Conservation (phyloP, 2,113 vertebrate species). For the Mungos mungo region DNA sequence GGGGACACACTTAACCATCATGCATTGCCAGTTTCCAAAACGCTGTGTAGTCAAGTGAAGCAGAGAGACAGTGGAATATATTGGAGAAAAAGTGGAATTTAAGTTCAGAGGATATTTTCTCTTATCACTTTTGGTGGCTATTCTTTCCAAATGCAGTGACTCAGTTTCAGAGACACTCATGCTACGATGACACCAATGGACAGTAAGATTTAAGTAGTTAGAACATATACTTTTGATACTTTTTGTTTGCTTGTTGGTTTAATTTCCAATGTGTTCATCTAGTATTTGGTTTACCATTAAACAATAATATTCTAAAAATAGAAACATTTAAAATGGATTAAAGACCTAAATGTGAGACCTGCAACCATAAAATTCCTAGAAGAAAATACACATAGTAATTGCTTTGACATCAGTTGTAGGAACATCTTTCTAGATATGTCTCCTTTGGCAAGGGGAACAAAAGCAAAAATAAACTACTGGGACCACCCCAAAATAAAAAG, state of each 20-base stretch:
- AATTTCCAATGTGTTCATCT: neutral
- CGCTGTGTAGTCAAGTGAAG: neutral
- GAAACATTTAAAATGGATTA: neutral
- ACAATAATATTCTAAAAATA: slow-evolving; percentile 19
- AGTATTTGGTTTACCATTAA: neutral
- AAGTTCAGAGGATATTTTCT: neutral
- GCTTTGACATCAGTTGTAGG: neutral
- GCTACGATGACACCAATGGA: neutral
- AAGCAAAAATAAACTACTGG: neutral
- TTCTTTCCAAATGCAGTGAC: neutral
- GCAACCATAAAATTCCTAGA: neutral
- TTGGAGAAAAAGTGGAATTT: neutral
- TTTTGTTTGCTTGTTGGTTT: neutral
- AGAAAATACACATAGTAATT: neutral
- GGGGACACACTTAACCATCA: neutral
- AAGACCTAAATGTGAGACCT: neutral
- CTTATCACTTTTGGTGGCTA: neutral
- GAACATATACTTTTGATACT: neutral
- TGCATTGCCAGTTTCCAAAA: neutral
- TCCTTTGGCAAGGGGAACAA: neutral
- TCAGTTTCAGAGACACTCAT: neutral
- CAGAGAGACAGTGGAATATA: neutral
- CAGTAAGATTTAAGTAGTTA: neutral
- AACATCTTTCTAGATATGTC: neutral
- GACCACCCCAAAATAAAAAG: neutral